Conservation (phyloP, 2,113 vertebrate genomes). For the Cichladusa arquata region DNA sequence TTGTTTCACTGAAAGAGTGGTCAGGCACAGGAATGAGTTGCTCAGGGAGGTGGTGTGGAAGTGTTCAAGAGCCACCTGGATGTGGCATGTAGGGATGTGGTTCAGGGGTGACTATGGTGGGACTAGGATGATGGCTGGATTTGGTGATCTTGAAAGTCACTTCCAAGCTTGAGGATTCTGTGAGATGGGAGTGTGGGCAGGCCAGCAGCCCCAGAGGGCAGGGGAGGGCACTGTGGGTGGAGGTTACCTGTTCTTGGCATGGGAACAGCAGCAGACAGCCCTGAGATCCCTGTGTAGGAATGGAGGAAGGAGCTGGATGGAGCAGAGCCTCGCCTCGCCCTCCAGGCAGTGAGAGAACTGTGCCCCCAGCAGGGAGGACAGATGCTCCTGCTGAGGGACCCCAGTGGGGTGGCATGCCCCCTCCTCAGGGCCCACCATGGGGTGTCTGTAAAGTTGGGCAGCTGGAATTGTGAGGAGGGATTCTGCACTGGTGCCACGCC, state of each 20-base stretch:
- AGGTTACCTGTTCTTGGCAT: background rate
- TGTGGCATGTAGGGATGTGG: background rate
- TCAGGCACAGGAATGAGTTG: background rate
- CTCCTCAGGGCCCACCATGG: background rate
- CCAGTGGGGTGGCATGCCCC: fast-evolving
- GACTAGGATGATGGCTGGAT: background rate
- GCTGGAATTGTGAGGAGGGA: background rate
- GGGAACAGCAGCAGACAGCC: background rate
- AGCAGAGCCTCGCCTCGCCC: background rate
- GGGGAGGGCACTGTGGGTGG: background rate
- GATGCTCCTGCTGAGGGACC: background rate
- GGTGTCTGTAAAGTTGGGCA: background rate
- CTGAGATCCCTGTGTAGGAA: background rate
- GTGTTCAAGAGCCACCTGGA: background rate
- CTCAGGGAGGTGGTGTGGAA: background rate
- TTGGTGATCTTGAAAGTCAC: background rate
- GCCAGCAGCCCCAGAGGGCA: background rate
- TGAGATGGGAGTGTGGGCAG: background rate
- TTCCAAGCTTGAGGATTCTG: background rate
- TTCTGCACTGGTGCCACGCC: background rate
- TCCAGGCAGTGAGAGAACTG: background rate
- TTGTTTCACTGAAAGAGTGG: background rate
- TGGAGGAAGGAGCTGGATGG: background rate
- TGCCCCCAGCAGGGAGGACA: background rate
- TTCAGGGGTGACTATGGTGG: background rate